Evolutionary conservation across 2,113 vertebrate genomes (phyloP), one percentile per base, ranked within the genome.

Genomic region (Aythya baeri): DNA sequence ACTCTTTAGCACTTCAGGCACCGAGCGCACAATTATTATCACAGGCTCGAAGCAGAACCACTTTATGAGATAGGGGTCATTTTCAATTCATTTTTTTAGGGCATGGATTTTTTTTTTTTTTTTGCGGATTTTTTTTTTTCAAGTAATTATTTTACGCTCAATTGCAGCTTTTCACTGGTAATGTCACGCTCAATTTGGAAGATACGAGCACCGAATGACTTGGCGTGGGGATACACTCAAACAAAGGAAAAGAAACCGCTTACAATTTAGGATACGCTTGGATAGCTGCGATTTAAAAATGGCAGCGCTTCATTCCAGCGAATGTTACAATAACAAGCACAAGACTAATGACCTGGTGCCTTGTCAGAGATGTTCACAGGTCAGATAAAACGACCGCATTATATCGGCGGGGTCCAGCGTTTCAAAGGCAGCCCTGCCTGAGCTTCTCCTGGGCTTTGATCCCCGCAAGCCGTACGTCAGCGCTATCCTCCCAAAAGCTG

Each of bases 291-390:
- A 87, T 89, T 95, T 91, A 14, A 91, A 92, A 93, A 93, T 25
- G 55, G 27, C 74, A 38, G 36, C 31, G 67, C 55, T 95, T 89
- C 84, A 94, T 93, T 92, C 89, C 88, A 95, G 83, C 11, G 76
- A 94, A 87, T 41, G 44, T 84, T 87, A 92, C 67, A 93, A 79
- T 26, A 97, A 95, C 91, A 96, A 84, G 74, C 80, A 66, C 41
- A 66, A 91, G 92, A 94, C 44, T 86, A 91, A 95, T 16, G 77
- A 89, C 67, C 88, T 80, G 91, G 74, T 85, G 88, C 86, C 67
- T 95, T 63, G 76, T 89, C 88, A 93, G 86, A 93, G 88, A 85
- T 87, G 70, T 83, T 92, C 91, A 76, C 77, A 93, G 96, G 74
- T 85, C 88, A 87, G 86, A 76, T 92, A 92, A 76, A 94, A 55